Evolutionary conservation across 2,888 invertebrate species (phyloP), one percentile per base, ranked within the genome.

Genomic region (Drosophila yooni): DNA sequence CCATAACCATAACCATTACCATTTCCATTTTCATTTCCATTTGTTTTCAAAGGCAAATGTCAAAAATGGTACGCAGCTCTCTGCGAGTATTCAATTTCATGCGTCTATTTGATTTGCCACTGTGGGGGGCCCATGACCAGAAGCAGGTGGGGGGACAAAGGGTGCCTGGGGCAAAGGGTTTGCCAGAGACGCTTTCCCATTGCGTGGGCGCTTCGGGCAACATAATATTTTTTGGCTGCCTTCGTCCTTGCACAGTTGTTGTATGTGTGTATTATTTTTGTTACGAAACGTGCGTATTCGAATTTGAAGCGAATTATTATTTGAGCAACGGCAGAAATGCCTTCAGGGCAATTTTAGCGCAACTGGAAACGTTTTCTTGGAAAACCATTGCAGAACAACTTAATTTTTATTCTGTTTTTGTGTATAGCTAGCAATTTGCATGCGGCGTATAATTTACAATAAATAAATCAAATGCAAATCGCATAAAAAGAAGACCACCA

Each of bases 381-480:
- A 89, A 89, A 85, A 75, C 66, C 70, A 75, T 88, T 71, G 73
- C 66, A 63, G 59, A 80, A 86, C 89, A 82, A 89, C 89, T 88
- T 82, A 70, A 89, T 89, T 84, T 73, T 70, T 81, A 36, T 25
- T 25, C 2, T 3, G n/a, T 54, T 27, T 13, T 36, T 57, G 10
- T 57, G 52, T 68, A 31, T 38, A 61, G 81, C 69, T 69, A 69
- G 18, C 88, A 85, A 85, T 85, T 86, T 86, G 85, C 90, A 89
- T 86, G 89, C 84, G 78, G 85, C 81, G 67, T 75, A 82, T 81
- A 81, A 81, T 81, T 81, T 82, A 82, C 79, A 81, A 79, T 79
- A 82, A 89, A 86, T 86, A 86, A 86, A 86, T 86, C 85, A 86
- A 89, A 86, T 84, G 85, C 74, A 77, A 89, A 88, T 75, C 88